These are phyloP conservation scores for Phalacrocorax aristotelis DNA, from an alignment of 2,113 vertebrate species.

Conservation along the genomic window DNA sequence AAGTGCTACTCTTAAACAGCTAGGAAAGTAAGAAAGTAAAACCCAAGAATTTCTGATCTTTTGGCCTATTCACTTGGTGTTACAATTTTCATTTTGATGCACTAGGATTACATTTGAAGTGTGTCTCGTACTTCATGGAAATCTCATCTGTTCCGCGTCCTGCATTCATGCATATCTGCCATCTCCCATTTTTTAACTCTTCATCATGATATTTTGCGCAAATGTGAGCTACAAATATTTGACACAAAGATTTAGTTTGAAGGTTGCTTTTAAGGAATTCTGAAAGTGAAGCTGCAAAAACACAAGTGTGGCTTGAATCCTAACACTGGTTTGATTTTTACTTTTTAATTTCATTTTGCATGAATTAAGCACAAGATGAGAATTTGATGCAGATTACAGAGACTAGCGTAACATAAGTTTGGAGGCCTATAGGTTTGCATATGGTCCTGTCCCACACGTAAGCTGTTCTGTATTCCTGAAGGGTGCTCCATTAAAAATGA, in stretches of 20 bases:
- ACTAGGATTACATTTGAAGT: neutral
- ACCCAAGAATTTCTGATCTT: neutral
- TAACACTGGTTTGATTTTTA: neutral
- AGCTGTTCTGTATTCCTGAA: neutral
- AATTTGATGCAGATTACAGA: neutral
- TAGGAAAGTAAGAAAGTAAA: neutral
- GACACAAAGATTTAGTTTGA: neutral
- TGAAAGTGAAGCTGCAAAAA: neutral
- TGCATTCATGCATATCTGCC: neutral
- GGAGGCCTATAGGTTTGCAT: neutral
- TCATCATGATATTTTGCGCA: neutral
- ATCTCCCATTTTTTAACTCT: neutral
- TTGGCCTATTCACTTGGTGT: neutral
- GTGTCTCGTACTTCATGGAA: neutral
- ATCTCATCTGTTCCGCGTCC: neutral
- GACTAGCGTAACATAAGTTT: neutral
- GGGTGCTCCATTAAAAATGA: neutral
- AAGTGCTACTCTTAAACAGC: neutral
- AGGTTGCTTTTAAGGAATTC: neutral
- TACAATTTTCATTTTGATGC: neutral
- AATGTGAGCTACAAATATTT: neutral
- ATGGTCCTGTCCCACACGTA: neutral
- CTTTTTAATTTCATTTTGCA: neutral
- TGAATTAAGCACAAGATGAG: neutral
- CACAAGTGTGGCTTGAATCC: rapidly evolving